Conservation (phyloP, 1,140 invertebrate genomes). For the Planococcus citri region DNA sequence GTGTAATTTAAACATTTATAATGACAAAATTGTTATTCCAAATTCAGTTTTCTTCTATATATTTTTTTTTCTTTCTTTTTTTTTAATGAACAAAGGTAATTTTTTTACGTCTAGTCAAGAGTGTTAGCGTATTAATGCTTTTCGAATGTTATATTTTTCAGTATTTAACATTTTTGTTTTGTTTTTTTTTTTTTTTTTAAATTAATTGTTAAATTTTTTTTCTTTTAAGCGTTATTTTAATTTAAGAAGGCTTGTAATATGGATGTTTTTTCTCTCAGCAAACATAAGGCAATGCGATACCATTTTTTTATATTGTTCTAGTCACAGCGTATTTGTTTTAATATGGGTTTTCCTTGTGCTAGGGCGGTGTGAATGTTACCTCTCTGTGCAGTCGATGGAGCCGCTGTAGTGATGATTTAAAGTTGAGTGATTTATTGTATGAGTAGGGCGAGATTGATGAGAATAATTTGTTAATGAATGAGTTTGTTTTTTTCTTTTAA, state of each 20-base stretch:
- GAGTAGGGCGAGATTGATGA: no score
- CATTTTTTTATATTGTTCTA: no score
- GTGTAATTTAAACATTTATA: not conserved
- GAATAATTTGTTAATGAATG: no score
- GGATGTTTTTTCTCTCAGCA: not conserved
- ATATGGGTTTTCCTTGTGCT: no score
- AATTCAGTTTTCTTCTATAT: not conserved
- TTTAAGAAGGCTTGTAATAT: not conserved
- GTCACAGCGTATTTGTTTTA: no score
- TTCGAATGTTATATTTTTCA: not conserved
- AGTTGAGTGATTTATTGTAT: no score
- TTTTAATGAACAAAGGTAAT: not conserved
- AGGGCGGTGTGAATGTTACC: no score
- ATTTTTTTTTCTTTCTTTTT: not conserved
- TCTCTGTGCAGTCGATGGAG: no score
- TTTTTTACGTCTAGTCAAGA: conserved; percentile 7
- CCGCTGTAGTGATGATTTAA: no score
- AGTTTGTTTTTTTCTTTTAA: no score
- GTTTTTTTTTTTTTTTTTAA: not conserved
- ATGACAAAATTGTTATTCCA: not conserved
- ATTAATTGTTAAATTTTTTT: not conserved
- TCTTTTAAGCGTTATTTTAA: not conserved
- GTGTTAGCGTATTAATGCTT: not conserved
- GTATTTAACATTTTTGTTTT: not conserved
- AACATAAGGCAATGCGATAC: no score